Base-by-base conservation (phyloP, 2,113 vertebrate species). In the Chinchilla lanigera region DNA sequence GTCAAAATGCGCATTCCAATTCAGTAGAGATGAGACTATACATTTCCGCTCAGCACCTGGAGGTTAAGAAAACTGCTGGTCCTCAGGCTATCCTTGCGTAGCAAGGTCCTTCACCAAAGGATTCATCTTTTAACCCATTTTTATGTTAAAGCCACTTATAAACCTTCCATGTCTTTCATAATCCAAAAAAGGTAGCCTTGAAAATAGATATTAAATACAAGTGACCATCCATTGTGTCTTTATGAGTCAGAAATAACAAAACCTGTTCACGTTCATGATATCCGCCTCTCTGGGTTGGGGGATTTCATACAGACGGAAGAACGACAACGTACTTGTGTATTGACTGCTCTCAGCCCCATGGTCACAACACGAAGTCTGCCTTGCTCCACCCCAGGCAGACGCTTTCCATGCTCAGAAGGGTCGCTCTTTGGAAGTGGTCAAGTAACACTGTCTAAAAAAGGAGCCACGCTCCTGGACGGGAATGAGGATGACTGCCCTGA, bases 181-280 rank as follows among this genome's bases (percentile, higher is more conserved):
- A 91, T 83, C 94, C 83, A 96, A 93, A 71, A 88, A 91, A 96
- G 24, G 67, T 47, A 94, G 75, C 67, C 58, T 92, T 80, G 38
- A 96, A 95, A 96, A 92, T 24, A 89, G 33, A 52, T 67, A 93
- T 92, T 92, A 87, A 97, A 96, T 94, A 84, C 14, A 56, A 82
- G 60, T 86, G n/a, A 94, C 60, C n/a, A 86, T 58, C 30, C 54
- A 93, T 9, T 89, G 69, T 97, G 28, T 86, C 52, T 63, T 84
- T 89, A 94, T 83, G 38, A 47, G 14, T 92, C 35, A n/a, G 52
- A 93, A 97, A n/a, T 60, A 92, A 52, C 65, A 65, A 77, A 84
- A 92, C 90, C 44, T 93, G 54, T 92, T 91, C 83, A 63, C 71
- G 63, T 77, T 56, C 38, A 86, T 63, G 44, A 44, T 41, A 92